These are phyloP conservation scores for Dolichoris vasculosae DNA, from an alignment of 1,140 invertebrate genomes.

Conservation along the genomic window DNA sequence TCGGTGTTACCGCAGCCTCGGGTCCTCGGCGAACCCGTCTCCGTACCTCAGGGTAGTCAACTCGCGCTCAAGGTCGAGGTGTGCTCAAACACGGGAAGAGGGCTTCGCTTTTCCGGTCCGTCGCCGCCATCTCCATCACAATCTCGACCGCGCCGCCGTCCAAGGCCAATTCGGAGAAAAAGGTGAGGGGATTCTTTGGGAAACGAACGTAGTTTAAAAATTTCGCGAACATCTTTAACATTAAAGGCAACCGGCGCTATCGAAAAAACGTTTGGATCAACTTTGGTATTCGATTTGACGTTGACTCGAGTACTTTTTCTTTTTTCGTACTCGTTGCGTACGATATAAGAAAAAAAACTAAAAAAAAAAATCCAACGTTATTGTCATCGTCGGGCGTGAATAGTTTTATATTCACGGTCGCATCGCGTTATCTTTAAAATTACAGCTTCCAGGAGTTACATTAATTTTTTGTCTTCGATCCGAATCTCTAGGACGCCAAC, in stretches of 20 bases:
- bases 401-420: no score
- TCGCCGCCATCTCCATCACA: constrained; percentile 82
- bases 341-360: no score
- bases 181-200: constrained; percentile 53
- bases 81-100: constrained; percentile 84
- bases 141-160: constrained; percentile 80
- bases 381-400: no score
- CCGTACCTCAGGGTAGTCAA: constrained; percentile 84
- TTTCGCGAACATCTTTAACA: no score
- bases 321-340: no score
- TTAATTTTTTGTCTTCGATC: not conserved
- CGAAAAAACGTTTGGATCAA: no score
- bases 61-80: constrained; percentile 91
- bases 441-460: no score
- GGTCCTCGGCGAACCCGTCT: constrained; percentile 84
- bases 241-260: no score
- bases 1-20: constrained; percentile 89
- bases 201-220: not conserved
- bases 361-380: no score
- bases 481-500: constrained; percentile 65
- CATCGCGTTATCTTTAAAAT: no score
- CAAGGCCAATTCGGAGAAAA: constrained; percentile 73
- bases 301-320: no score
- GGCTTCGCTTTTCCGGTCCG: constrained; percentile 81
- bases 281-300: no score